Evolutionary conservation across 2,113 vertebrate genomes (phyloP).

Genomic region (Pipra filicauda): DNA sequence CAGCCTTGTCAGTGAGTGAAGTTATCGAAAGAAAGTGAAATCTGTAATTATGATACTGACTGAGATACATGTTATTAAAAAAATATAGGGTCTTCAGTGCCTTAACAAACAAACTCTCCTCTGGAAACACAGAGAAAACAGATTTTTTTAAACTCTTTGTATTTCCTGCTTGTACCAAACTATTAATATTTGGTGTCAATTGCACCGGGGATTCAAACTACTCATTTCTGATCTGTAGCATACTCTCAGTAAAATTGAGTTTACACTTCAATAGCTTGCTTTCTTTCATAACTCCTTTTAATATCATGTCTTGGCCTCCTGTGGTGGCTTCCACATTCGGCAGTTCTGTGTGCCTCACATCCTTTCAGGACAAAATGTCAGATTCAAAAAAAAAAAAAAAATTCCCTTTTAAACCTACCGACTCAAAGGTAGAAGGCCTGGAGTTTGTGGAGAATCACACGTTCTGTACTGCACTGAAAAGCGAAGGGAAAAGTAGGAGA

Average conservation of each 20-base stretch:
- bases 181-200: slow-evolving; percentile 16
- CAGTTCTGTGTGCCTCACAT: slow-evolving; percentile 11
- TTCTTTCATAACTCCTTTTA: slow-evolving; percentile 60
- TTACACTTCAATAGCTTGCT: slow-evolving; percentile 40
- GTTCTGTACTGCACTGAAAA: background rate
- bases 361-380: slow-evolving; percentile 53
- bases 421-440: slow-evolving; percentile 11
- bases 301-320: slow-evolving; percentile 37
- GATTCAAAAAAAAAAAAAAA: background rate
- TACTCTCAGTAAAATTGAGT: slow-evolving; percentile 36
- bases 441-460: background rate
- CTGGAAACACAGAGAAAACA: background rate
- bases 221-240: slow-evolving; percentile 31
- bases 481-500: background rate
- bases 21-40: background rate
- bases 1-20: background rate
- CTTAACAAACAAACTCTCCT: background rate
- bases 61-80: background rate
- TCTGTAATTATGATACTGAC: background rate
- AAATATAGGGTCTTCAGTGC: background rate
- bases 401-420: slow-evolving; percentile 11
- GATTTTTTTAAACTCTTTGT: slow-evolving; percentile 7
- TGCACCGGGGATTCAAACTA: slow-evolving; percentile 13
- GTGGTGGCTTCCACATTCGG: slow-evolving; percentile 15
- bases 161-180: background rate